Evolutionary conservation across 2,888 invertebrate species (phyloP), one percentile per base, ranked within the genome.

Genomic region (Teleogryllus oceanicus): DNA sequence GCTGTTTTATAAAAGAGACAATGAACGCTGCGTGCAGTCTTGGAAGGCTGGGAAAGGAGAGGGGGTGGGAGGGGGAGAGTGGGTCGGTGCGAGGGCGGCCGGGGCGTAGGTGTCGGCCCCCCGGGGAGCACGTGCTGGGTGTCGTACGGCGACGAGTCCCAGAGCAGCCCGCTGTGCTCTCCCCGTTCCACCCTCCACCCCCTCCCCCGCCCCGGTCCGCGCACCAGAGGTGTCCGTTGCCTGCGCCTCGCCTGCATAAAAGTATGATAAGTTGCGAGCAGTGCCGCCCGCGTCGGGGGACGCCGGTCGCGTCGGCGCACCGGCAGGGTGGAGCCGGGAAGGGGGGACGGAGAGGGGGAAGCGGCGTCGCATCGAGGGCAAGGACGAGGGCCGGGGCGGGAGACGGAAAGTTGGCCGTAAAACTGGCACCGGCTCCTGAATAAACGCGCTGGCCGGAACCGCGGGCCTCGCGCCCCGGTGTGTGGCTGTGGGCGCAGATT

Each of bases 401-500:
- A 62, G 37, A 62, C n/a, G 62, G 62, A n/a, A 62, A 62, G 62
- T 62, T 62, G 62, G 16, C n/a, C 16, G 62, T 62, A 62, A 62
- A 62, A 62, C 62, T 62, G 62, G 62, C 62, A n/a, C 10, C n/a
- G 62, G 62, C 62, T 62, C 62, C 62, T 62, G 62, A 62, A 62
- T 62, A 62, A 62, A 62, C 62, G 62, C 62, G 13, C 62, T 62
- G 62, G 16, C 62, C 62, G 62, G 62, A 62, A 62, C 62, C 62
- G 13, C 62, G 16, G 62, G n/a, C 16, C 62, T 18, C n/a, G 62
- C 62, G 13, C 10, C 16, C 62, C 13, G 16, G 16, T 13, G 62
- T 62, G 62, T 62, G 13, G 62, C 62, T 62, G 62, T 62, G 62
- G 62, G 62, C 62, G 62, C 62, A 62, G 62, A 62, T 62, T 62